Conservation (phyloP, 2,797 vertebrate genomes). For the Enteromius unitaeniatus region DNA sequence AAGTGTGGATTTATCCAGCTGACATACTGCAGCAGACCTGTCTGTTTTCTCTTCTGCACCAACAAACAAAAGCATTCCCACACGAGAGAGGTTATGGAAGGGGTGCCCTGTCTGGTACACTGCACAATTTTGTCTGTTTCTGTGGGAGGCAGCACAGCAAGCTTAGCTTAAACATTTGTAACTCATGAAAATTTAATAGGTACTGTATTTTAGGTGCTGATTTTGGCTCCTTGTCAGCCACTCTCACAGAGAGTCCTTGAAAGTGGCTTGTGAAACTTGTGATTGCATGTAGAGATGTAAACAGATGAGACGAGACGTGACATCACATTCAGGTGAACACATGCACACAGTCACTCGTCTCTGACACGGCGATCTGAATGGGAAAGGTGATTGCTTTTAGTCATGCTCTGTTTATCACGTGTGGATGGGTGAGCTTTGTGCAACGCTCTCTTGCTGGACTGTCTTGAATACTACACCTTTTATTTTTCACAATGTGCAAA, state of each 20-base stretch:
- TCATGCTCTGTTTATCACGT: conserved; percentile 24
- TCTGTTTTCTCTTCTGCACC: not conserved
- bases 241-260: not conserved
- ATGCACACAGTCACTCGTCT: not conserved
- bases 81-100: not conserved
- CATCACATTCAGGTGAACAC: conserved; percentile 22
- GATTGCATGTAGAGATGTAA: not conserved
- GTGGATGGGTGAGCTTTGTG: conserved; percentile 21
- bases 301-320: not conserved
- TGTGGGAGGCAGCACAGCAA: conserved; percentile 12
- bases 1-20: not conserved
- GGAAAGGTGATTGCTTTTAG: conserved; percentile 3
- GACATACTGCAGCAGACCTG: not conserved
- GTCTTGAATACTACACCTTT: not conserved
- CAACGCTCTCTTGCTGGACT: not conserved
- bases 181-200: conserved; percentile 41
- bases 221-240: not conserved
- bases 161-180: conserved; percentile 40
- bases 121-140: conserved; percentile 30
- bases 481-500: not conserved
- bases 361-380: conserved; percentile 17
- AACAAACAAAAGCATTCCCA: conserved; percentile 22
- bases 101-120: conserved; percentile 7
- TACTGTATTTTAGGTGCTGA: not conserved
- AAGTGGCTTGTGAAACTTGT: not conserved